Conservation (phyloP, 1,140 invertebrate genomes). For the Formica exsecta region DNA sequence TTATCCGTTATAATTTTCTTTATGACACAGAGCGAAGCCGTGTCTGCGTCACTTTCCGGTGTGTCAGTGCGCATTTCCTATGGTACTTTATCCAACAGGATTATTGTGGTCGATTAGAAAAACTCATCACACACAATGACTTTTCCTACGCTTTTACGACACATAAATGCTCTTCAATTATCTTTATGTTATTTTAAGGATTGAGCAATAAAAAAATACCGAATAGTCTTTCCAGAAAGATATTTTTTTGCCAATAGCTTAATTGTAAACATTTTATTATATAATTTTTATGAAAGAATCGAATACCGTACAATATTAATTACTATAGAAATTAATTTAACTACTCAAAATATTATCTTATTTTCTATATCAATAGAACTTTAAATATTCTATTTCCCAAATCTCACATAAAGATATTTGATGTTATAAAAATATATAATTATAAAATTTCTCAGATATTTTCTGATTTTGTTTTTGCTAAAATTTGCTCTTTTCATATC, state of each 20-base stretch:
- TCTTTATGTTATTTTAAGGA: not conserved
- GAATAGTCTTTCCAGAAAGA: not conserved
- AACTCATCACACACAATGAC: constrained; percentile 18
- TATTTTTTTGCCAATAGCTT: not conserved
- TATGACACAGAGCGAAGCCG: not conserved
- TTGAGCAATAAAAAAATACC: not conserved
- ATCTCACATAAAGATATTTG: not conserved
- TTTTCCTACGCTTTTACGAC: not conserved
- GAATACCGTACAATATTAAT: not conserved
- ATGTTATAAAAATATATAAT: not conserved
- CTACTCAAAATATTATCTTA: not conserved
- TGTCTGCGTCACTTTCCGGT: not conserved
- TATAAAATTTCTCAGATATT: constrained; percentile 9
- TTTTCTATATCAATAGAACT: not conserved
- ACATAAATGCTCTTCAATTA: constrained; percentile 10
- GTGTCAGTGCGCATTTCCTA: constrained; percentile 10
- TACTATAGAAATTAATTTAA: constrained; percentile 4
- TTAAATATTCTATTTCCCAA: not conserved
- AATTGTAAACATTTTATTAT: not conserved
- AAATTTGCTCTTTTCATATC: constrained; percentile 4
- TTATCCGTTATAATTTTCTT: constrained; percentile 32
- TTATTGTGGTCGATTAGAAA: not conserved
- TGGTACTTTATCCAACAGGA: not conserved
- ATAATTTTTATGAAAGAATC: not conserved
- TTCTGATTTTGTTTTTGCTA: not conserved